Percentiles rank a stretch among this genome's conserved stretches.
These are phyloP conservation scores for Lasioglossum pauxillum DNA, from an alignment of 2,888 invertebrate species.

Conservation along the genomic window DNA sequence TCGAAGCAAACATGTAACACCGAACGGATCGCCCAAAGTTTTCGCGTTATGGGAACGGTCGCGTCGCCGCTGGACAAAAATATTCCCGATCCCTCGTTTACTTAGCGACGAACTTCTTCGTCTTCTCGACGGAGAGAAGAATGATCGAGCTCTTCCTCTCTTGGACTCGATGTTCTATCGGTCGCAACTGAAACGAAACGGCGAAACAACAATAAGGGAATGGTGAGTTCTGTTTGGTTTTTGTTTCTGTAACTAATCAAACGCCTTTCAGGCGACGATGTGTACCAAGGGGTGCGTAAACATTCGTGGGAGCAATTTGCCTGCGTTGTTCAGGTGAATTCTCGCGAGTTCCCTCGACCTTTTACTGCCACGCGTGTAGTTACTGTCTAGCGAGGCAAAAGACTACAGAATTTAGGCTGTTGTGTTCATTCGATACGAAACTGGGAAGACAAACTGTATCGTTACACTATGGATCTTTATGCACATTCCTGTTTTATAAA, in stretches of 20 bases:
- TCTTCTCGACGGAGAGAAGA: background rate
- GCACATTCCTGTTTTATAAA: background rate
- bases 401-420: background rate
- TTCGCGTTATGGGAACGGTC: background rate
- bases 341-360: background rate
- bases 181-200: background rate
- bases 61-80: background rate
- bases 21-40: background rate
- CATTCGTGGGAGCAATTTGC: background rate
- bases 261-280: background rate
- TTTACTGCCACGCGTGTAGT: background rate
- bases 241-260: conserved; percentile 1
- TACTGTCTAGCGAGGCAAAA: background rate
- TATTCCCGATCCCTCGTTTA: background rate
- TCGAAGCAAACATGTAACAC: background rate
- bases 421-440: background rate
- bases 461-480: too few relatives aligned
- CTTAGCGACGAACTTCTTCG: background rate
- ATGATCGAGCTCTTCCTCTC: background rate
- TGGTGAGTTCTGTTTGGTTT: background rate
- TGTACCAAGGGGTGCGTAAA: background rate
- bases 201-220: conserved; percentile 1
- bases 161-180: background rate
- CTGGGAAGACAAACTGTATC: background rate
- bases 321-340: background rate